phyloP scores from a whole-genome alignment of 2,797 vertebrate species.

The Cryptoblepharus egeriae region DNA sequence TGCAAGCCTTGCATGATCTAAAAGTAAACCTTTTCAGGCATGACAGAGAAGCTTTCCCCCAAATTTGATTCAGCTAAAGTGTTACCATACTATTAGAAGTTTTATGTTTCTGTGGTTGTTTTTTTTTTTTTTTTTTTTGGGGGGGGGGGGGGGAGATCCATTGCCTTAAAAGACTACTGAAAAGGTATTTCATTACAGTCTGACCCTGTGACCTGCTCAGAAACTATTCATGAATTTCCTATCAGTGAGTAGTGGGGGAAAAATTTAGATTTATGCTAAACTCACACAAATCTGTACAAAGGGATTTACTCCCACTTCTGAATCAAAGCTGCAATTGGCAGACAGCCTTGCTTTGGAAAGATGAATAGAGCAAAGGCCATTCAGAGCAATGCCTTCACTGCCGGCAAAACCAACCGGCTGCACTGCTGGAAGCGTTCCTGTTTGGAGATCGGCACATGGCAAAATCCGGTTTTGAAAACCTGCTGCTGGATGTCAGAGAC shows the following conservation, averaged over 20 bases:
- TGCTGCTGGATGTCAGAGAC: not conserved
- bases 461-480: not conserved
- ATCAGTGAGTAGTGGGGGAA: not conserved
- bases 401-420: not conserved
- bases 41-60: not conserved
- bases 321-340: not conserved
- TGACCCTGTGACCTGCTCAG: too few species aligned
- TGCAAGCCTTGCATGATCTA: too few species aligned
- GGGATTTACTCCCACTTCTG: not conserved
- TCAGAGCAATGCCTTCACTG: not conserved
- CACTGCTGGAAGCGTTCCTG: not conserved
- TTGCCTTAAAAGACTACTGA: not conserved
- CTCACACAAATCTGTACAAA: not conserved
- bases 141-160: not conserved
- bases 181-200: not conserved
- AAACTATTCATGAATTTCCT: not conserved
- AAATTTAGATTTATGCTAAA: not conserved
- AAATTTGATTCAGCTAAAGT: not conserved
- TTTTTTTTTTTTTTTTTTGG: too few species aligned
- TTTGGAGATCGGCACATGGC: not conserved
- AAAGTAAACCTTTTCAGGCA: too few species aligned
- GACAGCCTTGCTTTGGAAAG: conserved; percentile 3
- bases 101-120: too few species aligned
- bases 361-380: not conserved
- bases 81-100: not conserved